phyloP scores from a whole-genome alignment of 2,113 vertebrate genomes.

The Sinocyclocheilus anophthalmus region DNA sequence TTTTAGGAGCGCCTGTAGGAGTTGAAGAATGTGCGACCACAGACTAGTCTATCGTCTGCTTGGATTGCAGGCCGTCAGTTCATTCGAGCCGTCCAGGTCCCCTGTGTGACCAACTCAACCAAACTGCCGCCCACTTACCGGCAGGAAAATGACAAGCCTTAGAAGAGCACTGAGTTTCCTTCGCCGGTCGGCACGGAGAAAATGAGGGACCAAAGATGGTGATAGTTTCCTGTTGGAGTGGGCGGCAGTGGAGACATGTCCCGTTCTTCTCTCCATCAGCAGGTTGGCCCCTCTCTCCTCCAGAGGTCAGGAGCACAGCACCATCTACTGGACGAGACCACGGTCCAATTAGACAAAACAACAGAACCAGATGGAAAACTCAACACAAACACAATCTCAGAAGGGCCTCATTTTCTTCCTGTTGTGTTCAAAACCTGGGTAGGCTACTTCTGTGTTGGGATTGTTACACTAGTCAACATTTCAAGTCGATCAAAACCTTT shows the following conservation, averaged over 20 bases:
- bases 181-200: conserved; percentile 61
- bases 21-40: conserved; percentile 76
- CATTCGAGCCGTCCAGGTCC: conserved; percentile 67
- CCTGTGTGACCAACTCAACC: conserved; percentile 72
- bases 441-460: too few relatives aligned
- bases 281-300: conserved; percentile 69
- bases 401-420: not conserved
- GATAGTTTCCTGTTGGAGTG: conserved; percentile 70
- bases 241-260: conserved; percentile 68
- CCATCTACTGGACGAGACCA: conserved; percentile 77
- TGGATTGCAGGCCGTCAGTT: conserved; percentile 64
- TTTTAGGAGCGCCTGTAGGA: conserved; percentile 74
- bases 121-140: conserved; percentile 73
- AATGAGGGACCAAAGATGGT: conserved; percentile 58
- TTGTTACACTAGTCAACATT: too few relatives aligned
- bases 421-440: too few relatives aligned
- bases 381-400: not conserved
- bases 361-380: not conserved
- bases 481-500: too few relatives aligned
- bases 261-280: conserved; percentile 49
- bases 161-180: conserved; percentile 57
- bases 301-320: conserved; percentile 74
- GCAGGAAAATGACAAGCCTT: conserved; percentile 76
- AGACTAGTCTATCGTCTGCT: conserved; percentile 63
- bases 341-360: not conserved